phyloP scores from a whole-genome alignment of 2,113 vertebrate species.

The Triplophysa siluroides region DNA sequence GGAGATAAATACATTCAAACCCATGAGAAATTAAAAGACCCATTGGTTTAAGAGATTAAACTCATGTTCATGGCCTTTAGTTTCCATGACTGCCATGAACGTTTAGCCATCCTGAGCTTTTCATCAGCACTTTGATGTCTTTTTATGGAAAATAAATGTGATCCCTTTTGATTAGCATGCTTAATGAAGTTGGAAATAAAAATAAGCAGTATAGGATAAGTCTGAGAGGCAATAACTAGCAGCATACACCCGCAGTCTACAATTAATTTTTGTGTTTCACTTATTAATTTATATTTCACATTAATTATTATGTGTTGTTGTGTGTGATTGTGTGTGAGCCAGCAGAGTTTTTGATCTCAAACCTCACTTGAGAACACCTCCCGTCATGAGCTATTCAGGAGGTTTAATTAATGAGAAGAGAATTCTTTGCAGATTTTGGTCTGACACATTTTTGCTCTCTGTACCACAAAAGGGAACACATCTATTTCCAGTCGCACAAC shows the following conservation, averaged over 20 bases:
- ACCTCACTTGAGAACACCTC: not conserved
- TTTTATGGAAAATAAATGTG: not conserved
- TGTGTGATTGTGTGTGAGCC: not conserved
- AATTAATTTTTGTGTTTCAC: not conserved
- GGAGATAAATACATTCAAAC: not conserved
- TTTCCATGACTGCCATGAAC: constrained; percentile 6
- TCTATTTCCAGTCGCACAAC: constrained; percentile 26
- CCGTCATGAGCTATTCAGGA: not conserved
- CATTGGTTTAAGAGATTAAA: not conserved
- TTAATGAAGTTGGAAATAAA: constrained; percentile 7
- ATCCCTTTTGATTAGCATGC: constrained; percentile 10
- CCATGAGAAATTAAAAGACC: not conserved
- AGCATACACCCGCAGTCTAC: not conserved
- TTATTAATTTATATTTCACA: not conserved
- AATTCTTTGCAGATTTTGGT: constrained; percentile 17
- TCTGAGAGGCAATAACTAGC: not conserved
- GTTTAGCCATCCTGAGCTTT: constrained; percentile 26
- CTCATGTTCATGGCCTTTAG: not conserved
- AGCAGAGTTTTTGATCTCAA: not conserved
- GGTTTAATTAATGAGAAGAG: constrained; percentile 35
- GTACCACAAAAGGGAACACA: constrained; percentile 5
- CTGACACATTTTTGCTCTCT: constrained; percentile 31
- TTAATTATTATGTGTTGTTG: constrained; percentile 1
- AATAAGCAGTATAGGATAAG: not conserved
- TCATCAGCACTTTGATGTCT: not conserved